Evolutionary conservation across 2,888 invertebrate species (phyloP), one percentile per base, ranked within the genome.

Genomic region (Cephus nigrinus): DNA sequence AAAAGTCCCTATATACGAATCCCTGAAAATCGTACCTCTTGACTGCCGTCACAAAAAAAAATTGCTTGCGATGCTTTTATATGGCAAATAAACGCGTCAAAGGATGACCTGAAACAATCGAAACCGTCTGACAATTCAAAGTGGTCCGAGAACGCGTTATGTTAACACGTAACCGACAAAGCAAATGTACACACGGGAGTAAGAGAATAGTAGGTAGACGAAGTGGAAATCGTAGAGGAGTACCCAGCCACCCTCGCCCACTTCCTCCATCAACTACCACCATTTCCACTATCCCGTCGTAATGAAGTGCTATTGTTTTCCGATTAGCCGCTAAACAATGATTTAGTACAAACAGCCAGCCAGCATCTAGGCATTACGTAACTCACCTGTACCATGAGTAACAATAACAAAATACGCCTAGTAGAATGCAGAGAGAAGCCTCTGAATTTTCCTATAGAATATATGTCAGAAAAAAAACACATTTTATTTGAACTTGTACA

Each of bases 281-380:
- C 15, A 5, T 15, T 40, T 40, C 15, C 23, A 55, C 40, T 9
- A 23, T 55, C 0, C 71, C 11, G 71, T 71, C 77, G 78, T 84
- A 83, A 84, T 82, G 81, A 83, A 82, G 80, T 76, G 71, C 78
- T 78, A 85, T 82, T 84, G 81, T 83, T 81, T 80, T 77, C 73
- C 76, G 79, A 82, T 84, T 82, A 81, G 79, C 76, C 79, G 76
- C 74, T 77, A 79, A 83, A 82, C 80, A 79, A 84, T 81, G 82
- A 84, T 82, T 82, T 78, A 83, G 77, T 75, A 78, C 75, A 69
- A 80, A 76, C 79, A 73, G 74, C 73, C 75, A 68, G 40, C 9
- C 23, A 55, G 23, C 4, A 55, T 55, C 23, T 55, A 55, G 40
- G 5, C 23, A 55, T 55, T 23, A 1, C 40, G 40, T 55, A 55